Conservation (phyloP, 2,113 vertebrate genomes). For the Ariopsis seemanni region DNA sequence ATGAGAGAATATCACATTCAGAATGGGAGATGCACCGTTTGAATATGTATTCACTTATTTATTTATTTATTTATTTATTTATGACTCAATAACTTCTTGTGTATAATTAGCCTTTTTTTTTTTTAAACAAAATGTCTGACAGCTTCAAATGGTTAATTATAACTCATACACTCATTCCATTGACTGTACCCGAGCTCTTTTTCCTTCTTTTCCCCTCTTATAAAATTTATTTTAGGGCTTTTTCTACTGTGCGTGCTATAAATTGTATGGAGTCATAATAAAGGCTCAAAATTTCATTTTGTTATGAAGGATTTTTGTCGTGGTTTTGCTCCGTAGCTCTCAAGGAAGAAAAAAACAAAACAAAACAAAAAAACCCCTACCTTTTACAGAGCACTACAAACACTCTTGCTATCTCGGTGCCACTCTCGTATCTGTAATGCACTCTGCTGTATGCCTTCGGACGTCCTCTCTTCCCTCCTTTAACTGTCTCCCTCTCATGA, state of each 20-base stretch:
- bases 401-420: background rate
- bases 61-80: background rate
- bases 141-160: no score
- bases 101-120: background rate
- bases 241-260: background rate
- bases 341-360: background rate
- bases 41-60: background rate
- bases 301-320: background rate
- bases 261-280: background rate
- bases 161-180: no score
- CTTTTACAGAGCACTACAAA: slow-evolving; percentile 8
- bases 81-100: background rate
- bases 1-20: background rate
- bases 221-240: no score
- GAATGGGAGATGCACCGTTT: background rate
- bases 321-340: background rate
- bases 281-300: background rate
- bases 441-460: background rate
- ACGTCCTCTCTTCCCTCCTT: background rate
- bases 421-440: background rate
- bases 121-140: no score
- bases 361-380: no score
- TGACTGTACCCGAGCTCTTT: no score
- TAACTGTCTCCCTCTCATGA: slow-evolving; percentile 1
- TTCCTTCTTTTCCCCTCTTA: background rate